Evolutionary conservation across 2,113 vertebrate species (phyloP), one percentile per base, ranked within the genome.

Genomic region (Rattus rattus): DNA sequence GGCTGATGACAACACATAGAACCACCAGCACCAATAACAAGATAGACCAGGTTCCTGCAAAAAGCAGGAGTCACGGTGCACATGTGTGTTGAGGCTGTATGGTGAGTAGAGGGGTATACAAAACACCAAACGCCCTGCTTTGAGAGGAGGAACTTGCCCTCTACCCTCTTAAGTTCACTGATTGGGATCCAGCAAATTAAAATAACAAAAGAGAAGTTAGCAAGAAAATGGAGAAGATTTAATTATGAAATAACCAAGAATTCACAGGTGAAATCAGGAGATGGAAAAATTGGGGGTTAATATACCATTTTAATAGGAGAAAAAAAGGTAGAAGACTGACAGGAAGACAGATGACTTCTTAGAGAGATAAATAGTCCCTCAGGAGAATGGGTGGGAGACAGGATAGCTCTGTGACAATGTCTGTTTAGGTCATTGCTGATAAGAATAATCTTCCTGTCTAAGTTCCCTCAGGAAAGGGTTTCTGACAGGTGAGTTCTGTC

Each of bases 251-350:
- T 11, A 10, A 17, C 36, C 0, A n/a, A 47, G 30, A 80, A 8
- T 90, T 63, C 30, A 94, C n/a, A 90, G 77, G 49, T 56, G 11
- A 61, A 39, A 89, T 85, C 70, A 88, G n/a, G 83, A 91, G 24
- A 17, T 33, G 20, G 12, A 39, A 94, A 89, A 59, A 69, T 49
- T 56, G 39, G 39, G 72, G 22, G 5, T 16, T 95, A 28, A 28
- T 6, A 49, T 22, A 28, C 16, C 63, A 79, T 19, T 65, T 93
- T 72, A 85, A 79, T 33, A 49, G 2, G 43, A 86, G 59, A 47
- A 12, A 47, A n/a, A 67, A 79, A 10, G 16, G 77, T 28, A 65
- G 10, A 36, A 85, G 36, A 52, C 28, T 52, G 22, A 52, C 1
- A 22, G 54, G 17, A 75, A 92, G 36, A 47, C n/a, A 43, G 26